Evolutionary conservation across 2,113 vertebrate genomes (phyloP), one percentile per base, ranked within the genome.

Genomic region (Alaudala cheleensis): DNA sequence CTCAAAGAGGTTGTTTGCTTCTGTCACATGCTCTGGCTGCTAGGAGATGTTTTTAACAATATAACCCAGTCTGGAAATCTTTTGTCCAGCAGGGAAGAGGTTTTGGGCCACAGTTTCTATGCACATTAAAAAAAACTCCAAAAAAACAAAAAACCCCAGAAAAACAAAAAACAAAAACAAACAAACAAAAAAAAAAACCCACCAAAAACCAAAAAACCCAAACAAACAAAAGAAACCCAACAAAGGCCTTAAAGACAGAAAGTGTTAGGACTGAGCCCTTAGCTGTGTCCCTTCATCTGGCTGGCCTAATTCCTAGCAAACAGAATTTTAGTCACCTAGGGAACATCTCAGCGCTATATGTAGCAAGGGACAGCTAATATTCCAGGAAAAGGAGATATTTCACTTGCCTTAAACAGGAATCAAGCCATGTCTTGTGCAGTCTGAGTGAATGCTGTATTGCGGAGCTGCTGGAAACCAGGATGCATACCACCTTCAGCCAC

Each of bases 341-440:
- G 11, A 39, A 73, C 0, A 1, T 47, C 21, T 39, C 34, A 45
- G 10, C 58, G 25, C 34, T 50, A 2, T 23, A 16, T 2, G 9
- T 66, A 45, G 37, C 16, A 34, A 4, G 7, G 14, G 12, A 67
- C 34, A 83, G 10, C 14, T 50, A 86, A 44, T 16, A 20, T 3
- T 61, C 6, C 29, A 49, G 2, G 10, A 78, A 65, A 10, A 57
- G 2, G 6, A 39, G 11, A 53, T 4, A 26, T 70, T 87, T 74
- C n/a, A 40, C 21, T 65, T 0, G 0, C 24, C 24, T 57, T 40
- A 44, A 18, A 14, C 9, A 26, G 24, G 18, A 57, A n/a, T 11
- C 44, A 73, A 73, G 37, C 10, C 3, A 26, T 29, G 42, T 39
- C 18, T 78, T 8, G 10, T 4, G n/a, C 6, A 56, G 28, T 11